Evolutionary conservation across 2,113 vertebrate genomes (phyloP).

Genomic region (Dermatemys mawii): DNA sequence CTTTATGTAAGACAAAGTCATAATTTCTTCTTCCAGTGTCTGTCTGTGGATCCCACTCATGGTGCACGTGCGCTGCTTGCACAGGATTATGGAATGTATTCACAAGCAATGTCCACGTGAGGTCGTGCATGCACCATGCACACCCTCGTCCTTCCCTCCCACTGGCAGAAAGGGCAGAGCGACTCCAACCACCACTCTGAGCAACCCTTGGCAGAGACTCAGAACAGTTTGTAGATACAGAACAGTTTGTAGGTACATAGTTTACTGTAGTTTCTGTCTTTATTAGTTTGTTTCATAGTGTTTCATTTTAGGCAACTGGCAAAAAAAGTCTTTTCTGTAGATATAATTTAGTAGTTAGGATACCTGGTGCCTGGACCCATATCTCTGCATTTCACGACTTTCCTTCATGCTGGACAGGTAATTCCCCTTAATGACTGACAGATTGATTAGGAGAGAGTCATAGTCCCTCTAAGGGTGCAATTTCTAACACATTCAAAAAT

Average conservation of each 20-base stretch:
- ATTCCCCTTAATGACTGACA: background rate
- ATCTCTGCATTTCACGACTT: no score
- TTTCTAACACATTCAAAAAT: no score
- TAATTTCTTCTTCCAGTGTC: background rate
- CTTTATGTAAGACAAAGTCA: background rate
- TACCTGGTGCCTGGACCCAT: no score
- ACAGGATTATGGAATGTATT: background rate
- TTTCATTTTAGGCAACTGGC: background rate
- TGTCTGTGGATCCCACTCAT: background rate
- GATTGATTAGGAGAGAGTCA: background rate
- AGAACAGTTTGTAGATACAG: no score
- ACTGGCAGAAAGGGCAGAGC: background rate
- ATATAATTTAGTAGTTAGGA: background rate
- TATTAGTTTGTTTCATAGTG: background rate
- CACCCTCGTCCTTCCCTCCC: background rate
- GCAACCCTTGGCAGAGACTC: background rate
- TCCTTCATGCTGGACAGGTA: background rate
- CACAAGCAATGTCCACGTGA: background rate
- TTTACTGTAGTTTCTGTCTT: background rate
- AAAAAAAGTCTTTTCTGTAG: background rate
- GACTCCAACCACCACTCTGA: background rate
- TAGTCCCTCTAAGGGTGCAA: background rate
- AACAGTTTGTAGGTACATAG: no score
- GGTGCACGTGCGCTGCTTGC: background rate
- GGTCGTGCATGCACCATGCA: background rate